Conservation (phyloP, 2,113 vertebrate species). For the Oncorhynchus mykiss region DNA sequence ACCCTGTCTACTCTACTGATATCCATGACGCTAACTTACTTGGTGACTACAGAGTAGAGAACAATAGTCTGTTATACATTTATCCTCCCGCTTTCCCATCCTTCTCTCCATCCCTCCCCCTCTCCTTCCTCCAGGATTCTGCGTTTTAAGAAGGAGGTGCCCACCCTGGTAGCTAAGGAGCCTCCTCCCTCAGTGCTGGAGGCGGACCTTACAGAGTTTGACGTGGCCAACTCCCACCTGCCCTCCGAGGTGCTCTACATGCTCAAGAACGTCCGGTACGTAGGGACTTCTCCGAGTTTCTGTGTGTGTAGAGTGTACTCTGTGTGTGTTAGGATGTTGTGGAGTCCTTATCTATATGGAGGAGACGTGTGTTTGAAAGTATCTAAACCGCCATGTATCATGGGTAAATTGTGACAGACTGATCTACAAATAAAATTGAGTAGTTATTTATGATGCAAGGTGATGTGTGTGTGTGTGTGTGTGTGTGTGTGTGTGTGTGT, state of each 20-base stretch:
- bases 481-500: background rate
- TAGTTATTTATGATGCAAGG: too few species aligned
- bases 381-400: too few species aligned
- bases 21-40: background rate
- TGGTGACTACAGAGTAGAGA: background rate
- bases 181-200: conserved; percentile 87
- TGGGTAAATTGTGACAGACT: too few species aligned
- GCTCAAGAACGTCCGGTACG: conserved; percentile 95
- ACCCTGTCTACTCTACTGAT: background rate
- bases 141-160: conserved; percentile 88
- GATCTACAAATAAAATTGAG: too few species aligned
- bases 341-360: background rate
- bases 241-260: conserved; percentile 97
- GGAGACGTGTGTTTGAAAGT: background rate
- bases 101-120: background rate
- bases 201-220: conserved; percentile 89
- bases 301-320: background rate
- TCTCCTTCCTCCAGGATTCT: conserved; percentile 74
- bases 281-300: conserved; percentile 1
- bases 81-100: background rate
- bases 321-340: conserved; percentile 5
- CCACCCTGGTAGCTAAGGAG: conserved; percentile 88
- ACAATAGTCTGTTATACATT: background rate
- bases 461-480: background rate
- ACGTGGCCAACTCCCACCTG: conserved; percentile 91